A percentile compares a stretch with the other conserved stretches of the same genome.
Conservation (phyloP, 1,140 invertebrate species). For the Phenacoccus solenopsis region DNA sequence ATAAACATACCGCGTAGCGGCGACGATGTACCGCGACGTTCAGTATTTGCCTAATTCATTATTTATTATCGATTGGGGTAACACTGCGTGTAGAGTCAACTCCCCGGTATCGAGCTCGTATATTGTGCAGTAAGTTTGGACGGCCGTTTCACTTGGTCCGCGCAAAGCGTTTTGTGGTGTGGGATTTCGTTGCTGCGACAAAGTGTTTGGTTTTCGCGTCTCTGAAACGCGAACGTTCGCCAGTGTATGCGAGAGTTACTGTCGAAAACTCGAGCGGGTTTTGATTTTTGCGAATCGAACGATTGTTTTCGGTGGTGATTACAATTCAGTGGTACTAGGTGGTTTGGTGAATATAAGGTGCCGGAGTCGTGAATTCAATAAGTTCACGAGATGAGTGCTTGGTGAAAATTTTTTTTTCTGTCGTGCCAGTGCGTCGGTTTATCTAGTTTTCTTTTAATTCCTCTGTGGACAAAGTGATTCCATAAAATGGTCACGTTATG, state of each 20-base stretch:
- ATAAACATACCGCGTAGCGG: no score
- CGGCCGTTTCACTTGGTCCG: not conserved
- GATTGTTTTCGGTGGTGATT: no score
- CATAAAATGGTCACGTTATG: no score
- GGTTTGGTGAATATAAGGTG: no score
- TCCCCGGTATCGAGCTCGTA: slow-evolving; percentile 1
- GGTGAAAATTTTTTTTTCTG: no score
- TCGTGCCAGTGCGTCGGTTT: no score
- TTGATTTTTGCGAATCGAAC: not conserved
- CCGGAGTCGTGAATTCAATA: no score
- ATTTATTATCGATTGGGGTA: slow-evolving; percentile 2
- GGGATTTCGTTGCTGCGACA: not conserved
- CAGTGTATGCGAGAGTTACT: not conserved
- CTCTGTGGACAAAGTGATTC: no score
- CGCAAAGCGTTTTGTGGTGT: not conserved
- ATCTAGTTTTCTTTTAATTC: no score
- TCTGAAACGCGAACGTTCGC: not conserved
- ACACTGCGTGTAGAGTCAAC: not conserved
- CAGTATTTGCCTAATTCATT: not conserved
- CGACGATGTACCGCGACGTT: no score
- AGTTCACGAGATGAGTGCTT: no score
- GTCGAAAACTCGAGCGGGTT: not conserved
- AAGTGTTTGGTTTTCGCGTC: not conserved
- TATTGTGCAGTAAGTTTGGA: slow-evolving; percentile 13
- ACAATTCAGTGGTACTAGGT: no score